Evolutionary conservation across 64 coral and sea anemone genomes (phyloP).

Genomic region (Orbicella faveolata): DNA sequence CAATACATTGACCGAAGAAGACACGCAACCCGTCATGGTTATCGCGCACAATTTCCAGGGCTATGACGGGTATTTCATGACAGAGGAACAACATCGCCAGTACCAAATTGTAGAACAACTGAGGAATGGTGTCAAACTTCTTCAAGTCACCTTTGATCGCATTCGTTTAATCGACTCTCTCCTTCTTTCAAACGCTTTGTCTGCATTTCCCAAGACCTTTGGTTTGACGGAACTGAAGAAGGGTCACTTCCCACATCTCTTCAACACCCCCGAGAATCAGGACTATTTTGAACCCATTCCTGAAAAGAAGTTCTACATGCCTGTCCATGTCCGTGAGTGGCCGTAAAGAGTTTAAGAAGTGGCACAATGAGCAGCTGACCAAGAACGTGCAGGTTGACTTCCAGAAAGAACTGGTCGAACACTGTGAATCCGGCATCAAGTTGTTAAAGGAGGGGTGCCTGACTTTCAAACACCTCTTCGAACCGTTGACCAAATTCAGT

Average conservation of each 20-base stretch:
- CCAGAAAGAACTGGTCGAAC: background rate
- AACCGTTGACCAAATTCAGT: background rate
- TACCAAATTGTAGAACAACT: background rate
- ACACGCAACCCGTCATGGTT: background rate
- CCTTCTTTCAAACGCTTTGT: constrained; percentile 7
- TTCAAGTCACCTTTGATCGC: background rate
- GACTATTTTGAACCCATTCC: background rate
- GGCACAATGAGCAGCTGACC: background rate
- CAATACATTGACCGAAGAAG: background rate
- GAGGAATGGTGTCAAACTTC: constrained; percentile 14
- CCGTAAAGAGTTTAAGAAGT: constrained; percentile 1
- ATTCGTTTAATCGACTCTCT: constrained; percentile 1
- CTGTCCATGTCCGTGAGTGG: background rate
- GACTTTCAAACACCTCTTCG: constrained; percentile 13
- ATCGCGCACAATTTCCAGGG: constrained; percentile 51
- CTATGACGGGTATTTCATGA: constrained; percentile 41
- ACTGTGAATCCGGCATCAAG: constrained; percentile 30
- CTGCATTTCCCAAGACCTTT: constrained; percentile 45
- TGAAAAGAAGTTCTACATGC: constrained; percentile 16
- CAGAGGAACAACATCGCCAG: background rate
- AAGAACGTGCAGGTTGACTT: constrained; percentile 21
- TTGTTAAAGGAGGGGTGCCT: constrained; percentile 22
- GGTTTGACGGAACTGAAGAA: background rate
- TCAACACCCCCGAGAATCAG: constrained; percentile 36
- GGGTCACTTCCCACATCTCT: constrained; percentile 52